Conservation (phyloP, 2,113 vertebrate genomes). For the Nansenia antarctica region DNA sequence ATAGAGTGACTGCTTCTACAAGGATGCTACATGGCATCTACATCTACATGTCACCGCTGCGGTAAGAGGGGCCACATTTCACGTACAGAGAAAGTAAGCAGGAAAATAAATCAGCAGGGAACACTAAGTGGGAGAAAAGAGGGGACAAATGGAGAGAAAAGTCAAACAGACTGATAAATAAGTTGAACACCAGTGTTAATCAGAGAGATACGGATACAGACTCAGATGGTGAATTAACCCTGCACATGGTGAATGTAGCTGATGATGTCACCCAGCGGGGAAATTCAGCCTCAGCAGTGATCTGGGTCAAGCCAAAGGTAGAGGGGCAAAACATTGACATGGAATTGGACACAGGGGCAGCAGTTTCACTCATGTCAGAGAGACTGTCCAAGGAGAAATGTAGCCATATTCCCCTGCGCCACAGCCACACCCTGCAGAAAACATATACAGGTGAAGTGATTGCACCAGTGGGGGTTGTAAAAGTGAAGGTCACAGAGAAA, state of each 20-base stretch:
- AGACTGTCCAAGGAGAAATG: neutral
- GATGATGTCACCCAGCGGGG: too few relatives aligned
- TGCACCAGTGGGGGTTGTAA: neutral
- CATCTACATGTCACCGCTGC: slow-evolving; percentile 11
- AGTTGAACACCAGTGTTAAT: neutral
- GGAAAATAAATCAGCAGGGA: neutral
- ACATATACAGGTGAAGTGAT: slow-evolving; percentile 9
- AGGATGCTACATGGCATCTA: too few relatives aligned
- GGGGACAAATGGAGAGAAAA: neutral
- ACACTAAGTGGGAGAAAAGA: neutral
- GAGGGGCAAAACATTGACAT: slow-evolving; percentile 15
- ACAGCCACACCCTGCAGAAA: neutral
- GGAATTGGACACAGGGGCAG: slow-evolving; percentile 19
- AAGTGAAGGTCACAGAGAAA: slow-evolving; percentile 10
- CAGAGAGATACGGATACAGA: neutral
- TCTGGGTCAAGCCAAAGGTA: slow-evolving; percentile 4
- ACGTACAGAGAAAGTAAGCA: neutral
- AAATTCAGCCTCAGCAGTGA: too few relatives aligned
- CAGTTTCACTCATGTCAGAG: slow-evolving; percentile 19
- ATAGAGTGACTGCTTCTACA: slow-evolving; percentile 1
- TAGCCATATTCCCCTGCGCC: neutral
- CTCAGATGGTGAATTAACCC: neutral
- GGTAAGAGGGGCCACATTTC: slow-evolving; percentile 5
- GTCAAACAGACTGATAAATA: neutral
- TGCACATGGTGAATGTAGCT: neutral